Base-by-base conservation (phyloP, 2,888 invertebrate species). In the Diarsia mendica region DNA sequence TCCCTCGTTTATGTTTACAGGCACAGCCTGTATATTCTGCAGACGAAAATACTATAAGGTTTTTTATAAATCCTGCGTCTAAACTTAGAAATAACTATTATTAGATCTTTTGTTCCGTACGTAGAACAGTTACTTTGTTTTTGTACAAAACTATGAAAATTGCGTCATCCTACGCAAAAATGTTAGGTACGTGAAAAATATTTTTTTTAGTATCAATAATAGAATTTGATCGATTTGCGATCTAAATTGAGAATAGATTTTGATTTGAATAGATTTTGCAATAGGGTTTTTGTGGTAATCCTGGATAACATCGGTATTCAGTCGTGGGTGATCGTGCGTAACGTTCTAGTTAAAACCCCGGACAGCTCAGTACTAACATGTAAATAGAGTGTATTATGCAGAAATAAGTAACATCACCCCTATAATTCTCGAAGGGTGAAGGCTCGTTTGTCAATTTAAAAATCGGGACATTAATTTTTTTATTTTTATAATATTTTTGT, bases 61-160 rank as follows among this genome's bases (percentile, higher is more conserved):
- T 15, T 20, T 80, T 86, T 83, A 85, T 72, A 78, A 72, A 67
- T 65, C 72, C 70, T 71, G 78, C 82, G 82, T 86, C 83, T 85
- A 79, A 82, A 74, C 71, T 80, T 81, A 81, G 53, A 80, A 75
- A 81, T 48, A 80, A 75, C 75, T 68, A 53, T 61, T 65, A 63
- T 63, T 49, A 76, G 33, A 39, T 51, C 6, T 67, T 74, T 75
- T 48, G 33, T 23, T 48, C 49, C 11, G 18, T 39, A 71, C 18
- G 67, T 39, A 55, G n/a, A n/a, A n/a, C n/a, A n/a, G 63, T 44
- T 39, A 39, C 39, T 39, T 39, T 77, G 53, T 77, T 80, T 72
- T 68, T 71, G 46, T 49, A 46, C 23, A 49, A 68, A 76, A 67
- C 71, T 53, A 49, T 65, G 23, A 74, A 79, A 79, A 86, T 44